Evolutionary conservation across 2,888 invertebrate genomes (phyloP).

Genomic region (Nomada ferruginata): DNA sequence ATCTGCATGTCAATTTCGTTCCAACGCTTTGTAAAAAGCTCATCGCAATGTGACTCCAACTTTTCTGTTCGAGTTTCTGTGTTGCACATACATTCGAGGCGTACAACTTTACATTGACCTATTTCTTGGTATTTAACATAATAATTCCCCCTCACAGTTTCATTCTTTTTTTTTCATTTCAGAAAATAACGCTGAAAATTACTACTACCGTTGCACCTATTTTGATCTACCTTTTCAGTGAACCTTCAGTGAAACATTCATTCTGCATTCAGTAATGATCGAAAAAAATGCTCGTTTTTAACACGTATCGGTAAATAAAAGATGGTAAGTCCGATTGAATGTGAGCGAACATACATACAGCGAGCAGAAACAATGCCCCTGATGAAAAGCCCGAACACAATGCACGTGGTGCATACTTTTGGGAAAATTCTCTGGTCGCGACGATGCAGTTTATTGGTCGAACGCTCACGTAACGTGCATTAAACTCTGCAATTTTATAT

Average conservation of each 20-base stretch:
- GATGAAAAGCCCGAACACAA: conserved; percentile 26
- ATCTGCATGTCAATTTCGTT: background rate
- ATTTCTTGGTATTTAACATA: too few species aligned
- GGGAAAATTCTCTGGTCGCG: conserved; percentile 2
- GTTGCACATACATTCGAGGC: too few species aligned
- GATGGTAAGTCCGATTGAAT: background rate
- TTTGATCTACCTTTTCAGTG: background rate
- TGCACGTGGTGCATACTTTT: conserved; percentile 21
- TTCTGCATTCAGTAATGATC: background rate
- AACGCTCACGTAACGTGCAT: conserved; percentile 23
- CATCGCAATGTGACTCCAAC: background rate
- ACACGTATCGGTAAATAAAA: background rate
- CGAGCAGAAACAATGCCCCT: conserved; percentile 17
- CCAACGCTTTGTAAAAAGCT: background rate
- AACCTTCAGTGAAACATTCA: background rate
- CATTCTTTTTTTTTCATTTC: background rate
- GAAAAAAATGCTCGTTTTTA: background rate
- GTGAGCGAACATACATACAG: background rate
- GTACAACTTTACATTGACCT: background rate
- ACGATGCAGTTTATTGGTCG: conserved; percentile 31
- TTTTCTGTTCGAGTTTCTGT: background rate
- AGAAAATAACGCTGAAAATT: background rate
- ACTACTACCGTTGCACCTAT: background rate
- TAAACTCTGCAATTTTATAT: conserved; percentile 42
- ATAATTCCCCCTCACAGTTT: too few species aligned